phyloP scores from a whole-genome alignment of 2,797 vertebrate species.

The Serranus cabrilla region DNA sequence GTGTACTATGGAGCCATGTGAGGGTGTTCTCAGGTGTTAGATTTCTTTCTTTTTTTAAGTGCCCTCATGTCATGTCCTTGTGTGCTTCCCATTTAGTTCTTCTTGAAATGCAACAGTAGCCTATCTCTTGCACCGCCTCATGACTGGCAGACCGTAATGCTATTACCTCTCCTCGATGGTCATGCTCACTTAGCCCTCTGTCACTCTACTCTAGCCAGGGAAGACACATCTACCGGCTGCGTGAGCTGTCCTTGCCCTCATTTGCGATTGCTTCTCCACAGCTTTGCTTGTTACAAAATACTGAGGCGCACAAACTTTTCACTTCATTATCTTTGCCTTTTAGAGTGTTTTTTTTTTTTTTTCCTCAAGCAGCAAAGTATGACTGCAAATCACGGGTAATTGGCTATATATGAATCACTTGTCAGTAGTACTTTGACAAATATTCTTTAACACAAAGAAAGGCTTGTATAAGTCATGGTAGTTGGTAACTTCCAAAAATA shows the following conservation, averaged over 20 bases:
- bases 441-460: conserved; percentile 32
- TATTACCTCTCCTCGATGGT: conserved; percentile 77
- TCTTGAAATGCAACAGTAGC: conserved; percentile 66
- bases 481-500: conserved; percentile 54
- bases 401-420: conserved; percentile 71
- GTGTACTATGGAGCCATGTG: conserved; percentile 1
- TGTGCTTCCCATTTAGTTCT: conserved; percentile 43
- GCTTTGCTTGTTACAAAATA: conserved; percentile 56
- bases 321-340: conserved; percentile 68
- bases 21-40: conserved; percentile 8
- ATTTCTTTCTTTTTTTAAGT: too few relatives aligned
- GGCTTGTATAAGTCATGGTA: conserved; percentile 33
- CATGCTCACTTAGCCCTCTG: conserved; percentile 80
- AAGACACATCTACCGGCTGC: conserved; percentile 57
- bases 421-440: conserved; percentile 60
- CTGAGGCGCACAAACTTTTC: conserved; percentile 69
- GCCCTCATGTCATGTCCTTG: conserved; percentile 41
- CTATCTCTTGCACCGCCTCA: conserved; percentile 56
- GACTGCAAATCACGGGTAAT: conserved; percentile 73
- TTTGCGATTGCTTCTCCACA: conserved; percentile 60
- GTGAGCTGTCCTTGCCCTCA: conserved; percentile 71
- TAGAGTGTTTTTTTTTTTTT: conserved; percentile 8
- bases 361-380: conserved; percentile 37
- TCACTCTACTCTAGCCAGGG: conserved; percentile 68
- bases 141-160: conserved; percentile 79